Evolutionary conservation across 2,113 vertebrate genomes (phyloP).

Genomic region (Haemorhous mexicanus): DNA sequence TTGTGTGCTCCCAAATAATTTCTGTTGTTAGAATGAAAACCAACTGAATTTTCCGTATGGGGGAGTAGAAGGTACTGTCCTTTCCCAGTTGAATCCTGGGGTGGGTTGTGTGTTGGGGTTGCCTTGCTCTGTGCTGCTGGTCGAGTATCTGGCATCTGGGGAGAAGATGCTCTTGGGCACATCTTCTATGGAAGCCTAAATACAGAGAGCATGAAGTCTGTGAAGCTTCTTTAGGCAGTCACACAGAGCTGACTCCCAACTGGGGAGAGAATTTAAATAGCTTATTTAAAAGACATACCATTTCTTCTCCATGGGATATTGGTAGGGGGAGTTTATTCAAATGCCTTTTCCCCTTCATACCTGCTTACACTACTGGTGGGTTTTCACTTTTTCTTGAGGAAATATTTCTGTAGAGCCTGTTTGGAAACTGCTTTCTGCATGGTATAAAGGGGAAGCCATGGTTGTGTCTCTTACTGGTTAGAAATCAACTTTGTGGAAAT

Average conservation of each 20-base stretch:
- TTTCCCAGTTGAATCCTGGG: not conserved
- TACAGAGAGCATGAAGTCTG: not conserved
- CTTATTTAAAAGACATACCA: not conserved
- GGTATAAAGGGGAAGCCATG: not conserved
- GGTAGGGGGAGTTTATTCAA: not conserved
- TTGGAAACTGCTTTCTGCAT: not conserved
- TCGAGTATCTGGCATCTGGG: fast-evolving
- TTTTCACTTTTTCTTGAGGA: not conserved
- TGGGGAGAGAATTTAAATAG: not conserved
- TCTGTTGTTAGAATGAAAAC: not conserved
- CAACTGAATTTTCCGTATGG: not conserved
- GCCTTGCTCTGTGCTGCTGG: not conserved
- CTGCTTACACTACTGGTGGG: not conserved
- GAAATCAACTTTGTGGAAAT: not conserved
- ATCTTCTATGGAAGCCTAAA: not conserved
- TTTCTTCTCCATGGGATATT: not conserved
- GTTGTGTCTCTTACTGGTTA: not conserved
- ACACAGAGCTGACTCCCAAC: not conserved
- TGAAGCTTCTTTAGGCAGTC: not conserved
- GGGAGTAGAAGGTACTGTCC: not conserved
- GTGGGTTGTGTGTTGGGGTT: not conserved
- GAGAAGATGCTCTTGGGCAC: not conserved
- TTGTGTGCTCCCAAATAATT: not conserved
- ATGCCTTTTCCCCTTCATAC: not conserved
- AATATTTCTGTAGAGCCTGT: not conserved